Percentiles rank a stretch among this genome's conserved stretches.
Conservation (phyloP, 1,140 invertebrate genomes). For the Ylistrum balloti region DNA sequence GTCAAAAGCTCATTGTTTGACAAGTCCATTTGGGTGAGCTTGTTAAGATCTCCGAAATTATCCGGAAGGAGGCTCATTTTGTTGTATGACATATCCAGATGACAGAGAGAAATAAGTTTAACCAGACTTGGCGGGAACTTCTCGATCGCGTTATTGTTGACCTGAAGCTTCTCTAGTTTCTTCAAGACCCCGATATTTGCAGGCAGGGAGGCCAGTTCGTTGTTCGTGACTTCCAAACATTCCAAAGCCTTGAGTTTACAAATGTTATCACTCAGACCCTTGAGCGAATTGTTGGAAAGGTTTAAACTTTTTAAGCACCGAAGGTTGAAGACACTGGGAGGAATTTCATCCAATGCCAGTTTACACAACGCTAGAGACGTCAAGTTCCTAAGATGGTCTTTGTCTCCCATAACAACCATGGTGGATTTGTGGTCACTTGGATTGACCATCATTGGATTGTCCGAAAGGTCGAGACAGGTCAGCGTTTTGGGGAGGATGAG, state of each 20-base stretch:
- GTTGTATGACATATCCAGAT: constrained; percentile 77
- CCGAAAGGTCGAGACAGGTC: constrained; percentile 73
- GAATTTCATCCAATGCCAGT: constrained; percentile 77
- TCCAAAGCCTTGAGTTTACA: constrained; percentile 75
- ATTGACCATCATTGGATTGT: constrained; percentile 77
- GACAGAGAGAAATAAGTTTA: constrained; percentile 70
- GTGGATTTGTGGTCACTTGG: constrained; percentile 71
- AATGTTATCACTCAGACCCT: constrained; percentile 70
- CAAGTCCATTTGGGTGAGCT: constrained; percentile 73
- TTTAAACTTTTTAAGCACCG: constrained; percentile 73
- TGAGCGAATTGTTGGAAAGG: constrained; percentile 76
- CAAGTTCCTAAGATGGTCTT: constrained; percentile 75
- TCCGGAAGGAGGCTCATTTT: constrained; percentile 75
- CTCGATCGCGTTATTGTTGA: constrained; percentile 71
- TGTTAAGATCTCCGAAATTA: constrained; percentile 76
- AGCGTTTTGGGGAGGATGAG: constrained; percentile 77
- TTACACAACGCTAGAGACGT: constrained; percentile 74
- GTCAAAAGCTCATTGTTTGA: constrained; percentile 78
- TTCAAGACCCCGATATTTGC: constrained; percentile 70
- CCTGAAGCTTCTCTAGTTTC: constrained; percentile 67
- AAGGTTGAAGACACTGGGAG: constrained; percentile 76
- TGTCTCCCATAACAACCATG: constrained; percentile 77
- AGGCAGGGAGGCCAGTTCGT: constrained; percentile 73
- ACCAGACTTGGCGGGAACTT: constrained; percentile 69
- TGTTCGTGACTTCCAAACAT: constrained; percentile 70